Evolutionary conservation across 2,113 vertebrate species (phyloP).

Genomic region (Trematocara macrostoma): DNA sequence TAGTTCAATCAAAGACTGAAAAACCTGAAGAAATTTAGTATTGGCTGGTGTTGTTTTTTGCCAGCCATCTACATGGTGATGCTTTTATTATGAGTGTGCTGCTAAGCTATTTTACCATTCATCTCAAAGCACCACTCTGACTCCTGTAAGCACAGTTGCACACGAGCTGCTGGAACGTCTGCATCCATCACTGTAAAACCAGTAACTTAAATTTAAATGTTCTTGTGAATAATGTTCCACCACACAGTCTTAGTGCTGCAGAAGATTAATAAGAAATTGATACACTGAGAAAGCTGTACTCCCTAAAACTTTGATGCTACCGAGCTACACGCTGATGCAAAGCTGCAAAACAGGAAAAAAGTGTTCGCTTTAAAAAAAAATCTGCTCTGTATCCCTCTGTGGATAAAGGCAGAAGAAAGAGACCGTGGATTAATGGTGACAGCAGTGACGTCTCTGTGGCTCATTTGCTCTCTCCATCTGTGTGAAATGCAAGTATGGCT

Average conservation of each 20-base stretch:
- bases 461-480: slow-evolving; percentile 7
- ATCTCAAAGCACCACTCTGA: not conserved
- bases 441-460: not conserved
- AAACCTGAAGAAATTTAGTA: not conserved
- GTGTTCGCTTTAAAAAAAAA: not conserved
- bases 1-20: not conserved
- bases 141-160: not conserved
- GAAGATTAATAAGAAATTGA: not conserved
- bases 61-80: not conserved
- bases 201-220: not conserved
- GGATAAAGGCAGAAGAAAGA: slow-evolving; percentile 14
- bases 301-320: not conserved
- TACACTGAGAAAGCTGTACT: not conserved
- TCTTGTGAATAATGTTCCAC: not conserved
- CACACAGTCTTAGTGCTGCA: not conserved
- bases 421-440: slow-evolving; percentile 28
- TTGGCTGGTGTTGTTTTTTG: not conserved
- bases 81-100: not conserved
- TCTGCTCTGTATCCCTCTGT: not conserved
- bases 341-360: not conserved
- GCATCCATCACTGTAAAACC: not conserved
- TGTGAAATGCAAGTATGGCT: slow-evolving; percentile 17
- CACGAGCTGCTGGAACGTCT: not conserved
- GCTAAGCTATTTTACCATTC: not conserved
- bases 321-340: not conserved